These are phyloP conservation scores for Lasioglossum marginatum DNA, from an alignment of 2,888 invertebrate genomes.

Conservation along the genomic window DNA sequence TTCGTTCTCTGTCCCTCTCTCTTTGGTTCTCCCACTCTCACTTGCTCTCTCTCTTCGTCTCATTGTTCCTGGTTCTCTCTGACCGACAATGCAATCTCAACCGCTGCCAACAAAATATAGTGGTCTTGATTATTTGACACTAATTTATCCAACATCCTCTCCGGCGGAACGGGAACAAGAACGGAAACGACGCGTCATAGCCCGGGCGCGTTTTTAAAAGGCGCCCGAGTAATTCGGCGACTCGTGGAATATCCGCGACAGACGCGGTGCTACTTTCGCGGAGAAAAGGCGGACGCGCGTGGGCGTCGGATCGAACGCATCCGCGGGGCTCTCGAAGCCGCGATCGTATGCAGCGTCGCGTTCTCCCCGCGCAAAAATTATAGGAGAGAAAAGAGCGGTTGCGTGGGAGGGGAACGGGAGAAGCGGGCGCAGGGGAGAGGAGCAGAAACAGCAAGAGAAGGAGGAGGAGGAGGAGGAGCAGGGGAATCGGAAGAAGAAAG, in stretches of 20 bases:
- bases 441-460: neutral
- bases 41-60: neutral
- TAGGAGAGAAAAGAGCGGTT: neutral
- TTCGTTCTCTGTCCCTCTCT: neutral
- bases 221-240: neutral
- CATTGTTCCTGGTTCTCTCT: neutral
- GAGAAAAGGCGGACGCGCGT: neutral
- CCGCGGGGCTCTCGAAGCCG: neutral
- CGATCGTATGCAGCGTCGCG: neutral
- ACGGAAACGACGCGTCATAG: neutral
- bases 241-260: neutral
- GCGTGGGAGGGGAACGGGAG: neutral
- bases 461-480: neutral
- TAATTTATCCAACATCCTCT: slow-evolving; percentile 5
- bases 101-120: neutral
- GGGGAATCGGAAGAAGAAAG: slow-evolving; percentile 23
- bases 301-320: neutral
- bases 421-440: neutral
- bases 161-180: neutral
- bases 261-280: neutral
- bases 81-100: neutral
- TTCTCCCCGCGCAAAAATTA: neutral
- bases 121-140: neutral
- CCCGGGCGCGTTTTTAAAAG: neutral
- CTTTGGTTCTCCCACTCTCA: neutral